Percentiles rank a stretch among this genome's conserved stretches.
These are phyloP conservation scores for Myotis daubentonii DNA, from an alignment of 2,797 vertebrate genomes.

Conservation along the genomic window DNA sequence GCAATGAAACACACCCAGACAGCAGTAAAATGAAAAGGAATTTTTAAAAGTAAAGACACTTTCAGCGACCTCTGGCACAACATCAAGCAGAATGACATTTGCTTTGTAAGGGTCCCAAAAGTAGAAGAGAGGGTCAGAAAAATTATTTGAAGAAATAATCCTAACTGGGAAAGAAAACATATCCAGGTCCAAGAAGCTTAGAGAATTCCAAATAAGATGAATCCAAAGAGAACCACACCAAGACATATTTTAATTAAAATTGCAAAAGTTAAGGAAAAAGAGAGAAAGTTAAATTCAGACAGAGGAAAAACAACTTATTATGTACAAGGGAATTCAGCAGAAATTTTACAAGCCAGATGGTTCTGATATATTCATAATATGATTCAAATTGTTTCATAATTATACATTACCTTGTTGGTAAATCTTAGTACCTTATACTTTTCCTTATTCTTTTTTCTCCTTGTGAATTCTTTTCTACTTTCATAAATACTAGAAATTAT, in stretches of 20 bases:
- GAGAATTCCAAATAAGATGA: not conserved
- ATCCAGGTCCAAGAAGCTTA: not conserved
- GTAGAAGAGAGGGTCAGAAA: not conserved
- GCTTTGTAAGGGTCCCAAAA: not conserved
- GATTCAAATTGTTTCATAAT: not conserved
- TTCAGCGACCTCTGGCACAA: not conserved
- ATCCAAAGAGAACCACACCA: not conserved
- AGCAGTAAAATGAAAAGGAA: not conserved
- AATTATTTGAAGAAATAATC: not conserved
- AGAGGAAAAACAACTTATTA: not conserved
- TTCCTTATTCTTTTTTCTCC: slow-evolving; percentile 8
- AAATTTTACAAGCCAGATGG: not conserved
- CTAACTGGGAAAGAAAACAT: not conserved
- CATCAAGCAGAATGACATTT: not conserved
- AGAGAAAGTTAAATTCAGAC: not conserved
- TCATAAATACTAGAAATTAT: slow-evolving; percentile 26
- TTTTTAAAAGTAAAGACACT: not conserved
- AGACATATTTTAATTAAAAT: not conserved
- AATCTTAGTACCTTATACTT: slow-evolving; percentile 8
- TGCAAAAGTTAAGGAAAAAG: not conserved
- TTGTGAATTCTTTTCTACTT: slow-evolving; percentile 20
- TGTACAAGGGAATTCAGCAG: not conserved
- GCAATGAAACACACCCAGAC: not conserved
- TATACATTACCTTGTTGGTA: not conserved
- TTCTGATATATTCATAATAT: not conserved